Base-by-base conservation (phyloP, 2,797 vertebrate genomes). In the Lagocephalus sceleratus region DNA sequence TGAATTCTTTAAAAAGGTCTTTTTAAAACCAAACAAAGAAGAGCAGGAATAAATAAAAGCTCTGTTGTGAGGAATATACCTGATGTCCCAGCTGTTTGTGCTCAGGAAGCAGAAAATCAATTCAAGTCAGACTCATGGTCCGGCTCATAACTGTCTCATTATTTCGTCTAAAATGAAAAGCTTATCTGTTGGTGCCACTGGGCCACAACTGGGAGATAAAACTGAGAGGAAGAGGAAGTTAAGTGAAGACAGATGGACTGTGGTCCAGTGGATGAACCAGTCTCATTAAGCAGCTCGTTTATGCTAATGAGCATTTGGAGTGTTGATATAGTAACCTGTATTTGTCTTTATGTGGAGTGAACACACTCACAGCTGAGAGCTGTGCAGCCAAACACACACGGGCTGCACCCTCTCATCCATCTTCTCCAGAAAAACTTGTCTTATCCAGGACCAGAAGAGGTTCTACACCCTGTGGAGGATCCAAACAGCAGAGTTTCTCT, bases 111-210 rank as follows among this genome's bases (percentile, higher is more conserved):
- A 16, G 62, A 59, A 66, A 71, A 54, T 35, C 54, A 58, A 73
- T 69, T 67, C 68, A 47, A 63, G 58, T 43, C 51, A 44, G 35
- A 57, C 54, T 57, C 26, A 1, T 25, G 17, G 51, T 52, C 17
- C 51, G 38, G 71, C 60, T 64, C 2, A 29, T 74, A 79, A 82
- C 69, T 48, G 63, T 75, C 66, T 71, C 72, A 72, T 85, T 79
- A 82, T 68, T 53, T 49, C 29, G 25, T 58, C 68, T 80, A 79
- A 85, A 63, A 89, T 86, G 79, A 76, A 79, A 82, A 68, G 67
- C 68, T 63, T 54, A 83, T 81, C 76, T 68, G 47, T 3, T 60
- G 45, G 59, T 71, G 73, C 63, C 73, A 71, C 44, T 41, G 61
- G 64, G 58, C 35, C 45, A 5, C 54, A 4, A 23, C 14, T 2